These are phyloP conservation scores for Zeugodacus cucurbitae DNA, from an alignment of 1,140 invertebrate genomes.

Conservation along the genomic window DNA sequence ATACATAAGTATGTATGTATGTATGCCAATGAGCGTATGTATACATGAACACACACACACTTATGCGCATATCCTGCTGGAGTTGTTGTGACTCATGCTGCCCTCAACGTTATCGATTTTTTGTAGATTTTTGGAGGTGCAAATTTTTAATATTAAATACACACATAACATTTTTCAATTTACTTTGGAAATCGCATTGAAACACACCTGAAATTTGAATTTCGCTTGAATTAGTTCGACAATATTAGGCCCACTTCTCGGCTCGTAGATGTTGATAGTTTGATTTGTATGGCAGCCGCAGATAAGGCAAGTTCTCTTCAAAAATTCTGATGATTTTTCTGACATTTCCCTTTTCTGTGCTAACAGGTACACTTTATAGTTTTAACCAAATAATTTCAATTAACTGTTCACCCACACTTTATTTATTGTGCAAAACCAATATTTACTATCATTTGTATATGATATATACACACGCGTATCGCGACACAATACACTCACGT, in stretches of 20 bases:
- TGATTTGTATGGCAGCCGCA: conserved; percentile 64
- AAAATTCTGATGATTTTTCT: conserved; percentile 59
- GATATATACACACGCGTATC: neutral
- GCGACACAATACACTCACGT: neutral
- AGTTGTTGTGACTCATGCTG: conserved; percentile 3
- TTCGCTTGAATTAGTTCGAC: conserved; percentile 64
- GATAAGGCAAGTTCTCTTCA: conserved; percentile 65
- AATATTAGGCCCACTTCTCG: conserved; percentile 63
- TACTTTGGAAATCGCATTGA: neutral
- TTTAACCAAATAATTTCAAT: neutral
- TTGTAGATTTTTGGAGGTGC: neutral
- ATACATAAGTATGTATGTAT: neutral
- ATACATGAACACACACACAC: neutral
- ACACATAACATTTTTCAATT: neutral
- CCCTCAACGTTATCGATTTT: conserved; percentile 4
- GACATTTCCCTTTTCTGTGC: conserved; percentile 50
- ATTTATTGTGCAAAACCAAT: neutral
- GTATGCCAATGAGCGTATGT: neutral
- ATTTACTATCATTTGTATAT: neutral
- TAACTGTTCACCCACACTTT: neutral
- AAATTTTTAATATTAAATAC: neutral
- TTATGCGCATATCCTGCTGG: neutral
- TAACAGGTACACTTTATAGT: conserved; percentile 8
- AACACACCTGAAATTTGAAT: conserved; percentile 64
- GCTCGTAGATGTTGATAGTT: conserved; percentile 65